phyloP scores from a whole-genome alignment of 2,888 invertebrate genomes.

The Oscheius sp. region DNA sequence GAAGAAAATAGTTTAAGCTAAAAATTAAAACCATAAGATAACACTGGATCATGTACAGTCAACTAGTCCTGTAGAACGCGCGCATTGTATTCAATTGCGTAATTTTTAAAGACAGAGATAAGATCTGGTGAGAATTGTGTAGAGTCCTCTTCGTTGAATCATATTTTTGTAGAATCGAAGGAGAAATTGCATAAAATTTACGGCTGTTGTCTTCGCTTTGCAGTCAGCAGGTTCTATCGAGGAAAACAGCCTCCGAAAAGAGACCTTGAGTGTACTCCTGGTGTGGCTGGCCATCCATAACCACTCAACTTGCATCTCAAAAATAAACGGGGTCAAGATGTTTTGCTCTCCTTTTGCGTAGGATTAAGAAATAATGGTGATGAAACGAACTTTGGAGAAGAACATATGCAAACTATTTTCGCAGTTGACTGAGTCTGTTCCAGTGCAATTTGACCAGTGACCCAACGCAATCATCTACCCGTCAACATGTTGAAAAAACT shows the following conservation, averaged over 20 bases:
- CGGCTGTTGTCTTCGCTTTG: background rate
- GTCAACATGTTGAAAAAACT: conserved; percentile 6
- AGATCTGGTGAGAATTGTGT: no score
- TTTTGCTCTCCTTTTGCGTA: no score
- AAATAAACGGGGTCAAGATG: background rate
- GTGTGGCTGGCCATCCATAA: background rate
- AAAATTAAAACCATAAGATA: no score
- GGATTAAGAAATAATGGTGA: background rate
- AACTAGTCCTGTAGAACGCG: no score
- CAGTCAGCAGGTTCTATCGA: background rate
- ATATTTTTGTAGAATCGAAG: no score
- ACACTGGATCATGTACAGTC: no score
- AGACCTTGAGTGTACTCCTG: background rate
- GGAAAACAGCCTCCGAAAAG: background rate
- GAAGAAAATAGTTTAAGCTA: no score
- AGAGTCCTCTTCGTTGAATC: no score
- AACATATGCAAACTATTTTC: background rate
- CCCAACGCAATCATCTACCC: conserved; percentile 2
- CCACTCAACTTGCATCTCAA: background rate
- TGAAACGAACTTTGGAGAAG: background rate
- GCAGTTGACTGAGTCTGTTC: conserved; percentile 8
- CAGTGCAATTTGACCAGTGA: conserved; percentile 21
- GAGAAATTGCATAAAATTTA: no score
- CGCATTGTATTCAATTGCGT: no score
- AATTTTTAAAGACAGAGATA: no score